Evolutionary conservation across 1,140 invertebrate species (phyloP), one percentile per base, ranked within the genome.

Genomic region (Drosophila pallidifrons): DNA sequence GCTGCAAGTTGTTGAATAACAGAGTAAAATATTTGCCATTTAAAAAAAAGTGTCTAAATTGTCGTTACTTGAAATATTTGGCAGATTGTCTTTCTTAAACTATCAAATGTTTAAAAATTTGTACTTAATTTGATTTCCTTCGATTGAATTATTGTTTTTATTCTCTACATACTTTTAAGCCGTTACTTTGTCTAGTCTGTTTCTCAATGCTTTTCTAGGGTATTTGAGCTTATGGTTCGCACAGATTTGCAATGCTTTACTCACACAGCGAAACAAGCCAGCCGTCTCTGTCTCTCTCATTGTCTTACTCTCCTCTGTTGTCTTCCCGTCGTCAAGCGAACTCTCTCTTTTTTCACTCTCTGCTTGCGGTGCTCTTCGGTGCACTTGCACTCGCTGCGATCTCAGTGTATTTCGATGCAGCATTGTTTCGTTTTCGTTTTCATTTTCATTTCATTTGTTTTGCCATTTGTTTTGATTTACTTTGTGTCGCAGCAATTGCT

Each of bases 371-470:
- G 30, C 28, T 45, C 2, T 15, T 45, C 46, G 54, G 81, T 82
- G 52, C 81, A 54, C 47, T 61, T 65, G 81, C 77, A 82, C 81
- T 82, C 81, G 81, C 81, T 65, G 25, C 38, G 52, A 67, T 54
- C 54, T 35, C 28, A 13, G 49, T 38, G 35, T 38, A 10, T 57
- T 66, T 60, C 5, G 13, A 60, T 69, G 43, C 55, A 54, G 46
- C 54, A 45, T 69, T 71, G 47, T 64, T 80, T 72, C 43, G 32
- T 51, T 63, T 46, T 52, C 55, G 38, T 10, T 66, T 51, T 64
- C 52, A 43, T 32, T 52, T 59, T 67, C 72, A 67, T 35, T 28
- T 35, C 30, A 75, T 72, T 25, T 78, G 63, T 86, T 85, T 86
- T 60, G 67, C 68, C 45, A 32, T 43, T 58, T 77, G 35, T 38